Evolutionary conservation across 2,888 invertebrate genomes (phyloP), one percentile per base, ranked within the genome.

Genomic region (Pachydiplax longipennis): DNA sequence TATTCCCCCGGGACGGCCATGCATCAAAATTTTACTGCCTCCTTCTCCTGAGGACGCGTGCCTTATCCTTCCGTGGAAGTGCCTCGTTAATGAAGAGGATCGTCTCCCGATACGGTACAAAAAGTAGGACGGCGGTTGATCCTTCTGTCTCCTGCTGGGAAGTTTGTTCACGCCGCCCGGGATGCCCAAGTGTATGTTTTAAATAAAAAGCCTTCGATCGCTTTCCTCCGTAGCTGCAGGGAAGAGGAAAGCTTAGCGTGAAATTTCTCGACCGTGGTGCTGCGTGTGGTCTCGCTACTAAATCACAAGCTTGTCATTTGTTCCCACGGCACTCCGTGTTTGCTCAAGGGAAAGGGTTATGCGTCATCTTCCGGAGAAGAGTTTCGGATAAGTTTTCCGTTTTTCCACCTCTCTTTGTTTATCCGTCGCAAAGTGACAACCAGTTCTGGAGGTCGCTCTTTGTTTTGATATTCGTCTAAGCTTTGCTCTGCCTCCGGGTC

Each of bases 1-100:
- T 35, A 35, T 83, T 58, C 83, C 35, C 83, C 4, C 83, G 35
- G 65, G 65, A 44, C 35, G 58, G 83, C 83, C 83, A 83, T 83
- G 83, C 83, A 61, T 83, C 83, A 83, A 58, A 58, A 83, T 83
- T 83, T 58, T 83, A 83, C 35, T 83, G 83, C 83, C 83, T 22
- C 58, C 22, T 58, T 53, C 58, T 83, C 58, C 22, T 53, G 83
- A 10, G 44, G 53, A 53, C 58, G 83, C 83, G 83, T 58, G 53
- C 58, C 65, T 65, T 65, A 65, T 65, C 65, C 65, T 65, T 25
- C n/a, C 18, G 65, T 1, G 12, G 65, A n/a, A 65, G 25, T n/a
- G 25, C 22, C 25, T 25, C 65, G n/a, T 65, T 65, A 65, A 65
- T 65, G 65, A 65, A 65, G n/a, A n/a, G n/a, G 65, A 22, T 25